Percentiles rank a stretch among this genome's conserved stretches.
These are phyloP conservation scores for Rotaria macrura DNA, from an alignment of 2,888 invertebrate species.

Conservation along the genomic window DNA sequence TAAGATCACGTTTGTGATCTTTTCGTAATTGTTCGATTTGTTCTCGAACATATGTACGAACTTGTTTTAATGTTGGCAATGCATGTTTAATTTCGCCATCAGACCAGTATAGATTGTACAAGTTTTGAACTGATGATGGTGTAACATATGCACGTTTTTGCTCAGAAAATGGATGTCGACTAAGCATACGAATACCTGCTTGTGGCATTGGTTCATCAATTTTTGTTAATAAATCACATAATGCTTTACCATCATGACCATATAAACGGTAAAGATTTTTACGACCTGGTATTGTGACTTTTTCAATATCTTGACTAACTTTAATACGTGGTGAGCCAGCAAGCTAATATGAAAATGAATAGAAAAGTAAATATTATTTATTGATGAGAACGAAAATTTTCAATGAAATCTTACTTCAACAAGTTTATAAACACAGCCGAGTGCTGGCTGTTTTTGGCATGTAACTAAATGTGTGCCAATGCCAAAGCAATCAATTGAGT, in stretches of 20 bases:
- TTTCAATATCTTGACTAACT: slow-evolving; percentile 87
- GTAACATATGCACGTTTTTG: slow-evolving; percentile 87
- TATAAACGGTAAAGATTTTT: slow-evolving; percentile 66
- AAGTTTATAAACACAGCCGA: slow-evolving; percentile 91
- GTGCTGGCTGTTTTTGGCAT: slow-evolving; percentile 88
- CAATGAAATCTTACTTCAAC: not conserved
- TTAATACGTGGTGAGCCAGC: slow-evolving; percentile 83
- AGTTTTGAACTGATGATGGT: slow-evolving; percentile 72
- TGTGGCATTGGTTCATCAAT: slow-evolving; percentile 45
- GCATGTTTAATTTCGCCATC: slow-evolving; percentile 58
- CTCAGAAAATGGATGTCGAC: slow-evolving; percentile 82
- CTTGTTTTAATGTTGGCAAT: slow-evolving; percentile 64
- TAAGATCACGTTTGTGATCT: slow-evolving; percentile 85
- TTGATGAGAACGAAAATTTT: not conserved
- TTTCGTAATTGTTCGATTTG: slow-evolving; percentile 70
- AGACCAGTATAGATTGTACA: slow-evolving; percentile 75
- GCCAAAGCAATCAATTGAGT: slow-evolving; percentile 89
- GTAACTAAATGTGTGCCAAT: slow-evolving; percentile 97
- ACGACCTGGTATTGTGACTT: slow-evolving; percentile 89
- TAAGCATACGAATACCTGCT: slow-evolving; percentile 64
- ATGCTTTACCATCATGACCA: slow-evolving; percentile 52
- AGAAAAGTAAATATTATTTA: slow-evolving; percentile 27
- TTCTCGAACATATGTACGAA: slow-evolving; percentile 66
- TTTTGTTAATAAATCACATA: slow-evolving; percentile 32
- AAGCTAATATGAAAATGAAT: slow-evolving; percentile 64